Percentiles rank a stretch among this genome's conserved stretches.
Evolutionary conservation across 2,888 invertebrate genomes (phyloP).

Genomic region (Peribatodes rhomboidaria): DNA sequence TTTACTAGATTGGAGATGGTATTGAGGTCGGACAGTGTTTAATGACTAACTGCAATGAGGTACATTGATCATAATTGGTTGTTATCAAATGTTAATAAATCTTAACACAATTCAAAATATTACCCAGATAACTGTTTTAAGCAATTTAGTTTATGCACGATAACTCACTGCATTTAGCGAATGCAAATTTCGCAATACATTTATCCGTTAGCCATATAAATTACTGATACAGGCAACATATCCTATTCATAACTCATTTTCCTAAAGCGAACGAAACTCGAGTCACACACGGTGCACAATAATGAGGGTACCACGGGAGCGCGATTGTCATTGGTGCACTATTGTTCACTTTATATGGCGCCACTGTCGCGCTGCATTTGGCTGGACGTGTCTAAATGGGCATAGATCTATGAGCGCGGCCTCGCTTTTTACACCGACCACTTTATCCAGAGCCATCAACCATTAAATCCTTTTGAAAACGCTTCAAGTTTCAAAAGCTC

Average conservation of each 20-base stretch:
- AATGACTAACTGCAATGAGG: background rate
- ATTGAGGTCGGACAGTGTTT: background rate
- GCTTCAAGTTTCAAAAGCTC: conserved; percentile 52
- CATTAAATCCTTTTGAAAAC: conserved; percentile 10
- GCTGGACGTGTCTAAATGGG: conserved; percentile 79
- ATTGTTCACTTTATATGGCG: conserved; percentile 85
- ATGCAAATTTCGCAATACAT: conserved; percentile 22
- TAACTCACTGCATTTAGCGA: conserved; percentile 13
- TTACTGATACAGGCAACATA: conserved; percentile 40
- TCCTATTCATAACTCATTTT: conserved; percentile 51
- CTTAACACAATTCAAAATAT: background rate
- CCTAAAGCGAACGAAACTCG: conserved; percentile 47
- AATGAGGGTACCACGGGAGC: conserved; percentile 74
- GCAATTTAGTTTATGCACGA: background rate
- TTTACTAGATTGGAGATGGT: background rate
- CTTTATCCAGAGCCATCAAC: conserved; percentile 52
- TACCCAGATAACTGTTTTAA: background rate
- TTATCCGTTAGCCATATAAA: conserved; percentile 28
- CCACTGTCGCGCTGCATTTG: conserved; percentile 75
- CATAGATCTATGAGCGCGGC: conserved; percentile 83
- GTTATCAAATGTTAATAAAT: no score
- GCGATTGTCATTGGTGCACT: conserved; percentile 80
- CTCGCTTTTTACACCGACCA: conserved; percentile 70
- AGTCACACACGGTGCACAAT: conserved; percentile 72
- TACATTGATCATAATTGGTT: background rate